phyloP scores from a whole-genome alignment of 2,797 vertebrate genomes.

The Cirrhinus mrigala region DNA sequence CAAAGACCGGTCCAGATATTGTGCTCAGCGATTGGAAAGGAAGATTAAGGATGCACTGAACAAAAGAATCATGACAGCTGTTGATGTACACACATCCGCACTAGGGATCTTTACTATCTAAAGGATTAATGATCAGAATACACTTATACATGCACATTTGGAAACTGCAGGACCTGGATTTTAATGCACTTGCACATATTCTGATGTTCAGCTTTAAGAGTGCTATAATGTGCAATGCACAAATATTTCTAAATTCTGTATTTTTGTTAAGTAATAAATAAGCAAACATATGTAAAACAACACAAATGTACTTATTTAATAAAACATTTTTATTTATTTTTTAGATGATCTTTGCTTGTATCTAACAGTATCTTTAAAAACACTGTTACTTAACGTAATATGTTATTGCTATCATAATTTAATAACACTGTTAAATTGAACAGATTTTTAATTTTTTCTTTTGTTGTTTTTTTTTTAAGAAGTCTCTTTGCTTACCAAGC shows the following conservation, averaged over 20 bases:
- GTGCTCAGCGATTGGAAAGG: constrained; percentile 41
- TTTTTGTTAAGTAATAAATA: not conserved
- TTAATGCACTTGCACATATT: not conserved
- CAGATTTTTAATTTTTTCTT: too few relatives aligned
- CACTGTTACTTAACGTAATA: too few relatives aligned
- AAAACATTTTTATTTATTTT: too few relatives aligned
- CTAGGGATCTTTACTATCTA: constrained; percentile 25
- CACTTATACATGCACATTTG: constrained; percentile 27
- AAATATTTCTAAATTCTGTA: not conserved
- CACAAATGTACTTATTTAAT: not conserved
- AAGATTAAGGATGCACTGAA: constrained; percentile 51
- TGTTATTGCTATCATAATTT: too few relatives aligned
- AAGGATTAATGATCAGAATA: not conserved
- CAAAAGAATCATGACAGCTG: constrained; percentile 34
- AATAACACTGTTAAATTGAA: not conserved
- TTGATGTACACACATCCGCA: constrained; percentile 28
- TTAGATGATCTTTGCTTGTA: not conserved
- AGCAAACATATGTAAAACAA: not conserved
- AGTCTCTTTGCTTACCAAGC: too few relatives aligned
- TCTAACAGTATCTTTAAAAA: too few relatives aligned
- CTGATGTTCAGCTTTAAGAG: not conserved
- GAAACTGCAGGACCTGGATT: not conserved
- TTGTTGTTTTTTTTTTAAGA: too few relatives aligned
- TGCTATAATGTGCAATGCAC: not conserved
- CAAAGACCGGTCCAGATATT: constrained; percentile 46